Base-by-base conservation (phyloP, 1,140 invertebrate genomes). In the Rhyacophila brunnea region DNA sequence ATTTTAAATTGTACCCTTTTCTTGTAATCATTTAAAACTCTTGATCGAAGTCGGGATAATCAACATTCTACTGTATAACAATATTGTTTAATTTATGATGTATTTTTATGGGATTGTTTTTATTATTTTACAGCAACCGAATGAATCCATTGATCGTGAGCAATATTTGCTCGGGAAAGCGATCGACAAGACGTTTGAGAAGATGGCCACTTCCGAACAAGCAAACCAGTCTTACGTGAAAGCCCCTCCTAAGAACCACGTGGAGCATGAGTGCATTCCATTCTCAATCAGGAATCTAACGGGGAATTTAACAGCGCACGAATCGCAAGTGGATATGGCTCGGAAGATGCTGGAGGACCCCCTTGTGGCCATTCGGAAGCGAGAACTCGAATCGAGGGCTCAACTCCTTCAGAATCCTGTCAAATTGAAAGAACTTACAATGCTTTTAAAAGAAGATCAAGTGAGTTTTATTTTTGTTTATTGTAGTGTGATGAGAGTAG, bases 301-400 rank as follows among this genome's bases (percentile, higher is more conserved):
- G 49, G 78, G 80, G 70, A 44, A 73, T 11, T 62, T 70, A 47
- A 49, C 68, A 54, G 74, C 72, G 50, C 77, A 76, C 1, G 80
- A 80, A 44, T 80, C 86, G 52, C 89, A 91, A 75, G 89, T 92
- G 4, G 91, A 94, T 75, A 76, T 92, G 60, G 82, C 81, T 35
- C 82, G 88, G 43, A 96, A 96, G 75, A 81, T 95, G 55, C 84
- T 92, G 72, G 94, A 96, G 76, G 94, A 96, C 81, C 94, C 94
- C 0, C 71, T 96, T 20, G 86, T 92, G 67, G 79, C 86, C 1
- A 95, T 96, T 0, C 90, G 91, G 67, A 87, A 91, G 71, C 84
- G 87, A 54, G 91, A 95, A 76, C 83, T 92, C 71, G 92, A 95
- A 76, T 87, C 87, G 0, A 78, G 87, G 36, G 84, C 84, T 47